Evolutionary conservation across 2,888 invertebrate genomes (phyloP).

Genomic region (Iphiclides podalirius): DNA sequence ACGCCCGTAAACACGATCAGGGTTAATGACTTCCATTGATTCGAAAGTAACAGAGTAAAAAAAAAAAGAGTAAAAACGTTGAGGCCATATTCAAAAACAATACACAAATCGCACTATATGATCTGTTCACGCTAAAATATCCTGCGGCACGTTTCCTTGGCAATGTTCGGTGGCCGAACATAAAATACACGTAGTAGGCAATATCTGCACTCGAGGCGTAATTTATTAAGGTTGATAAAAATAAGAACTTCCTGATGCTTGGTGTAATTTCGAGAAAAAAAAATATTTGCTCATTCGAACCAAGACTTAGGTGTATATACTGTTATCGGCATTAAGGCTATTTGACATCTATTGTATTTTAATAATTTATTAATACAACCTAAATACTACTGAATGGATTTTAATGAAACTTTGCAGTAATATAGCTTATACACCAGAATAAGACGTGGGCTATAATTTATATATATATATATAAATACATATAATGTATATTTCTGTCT

Average conservation of each 20-base stretch:
- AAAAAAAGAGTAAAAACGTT: conserved; percentile 40
- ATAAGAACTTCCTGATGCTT: conserved; percentile 20
- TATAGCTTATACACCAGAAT: too few relatives aligned
- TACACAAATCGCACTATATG: conserved; percentile 33
- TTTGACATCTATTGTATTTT: too few relatives aligned
- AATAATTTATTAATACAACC: too few relatives aligned
- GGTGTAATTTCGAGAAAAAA: conserved; percentile 7
- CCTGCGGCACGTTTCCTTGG: conserved; percentile 16
- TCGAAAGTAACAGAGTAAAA: conserved; percentile 42
- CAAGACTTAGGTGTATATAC: background rate
- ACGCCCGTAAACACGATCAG: conserved; percentile 48
- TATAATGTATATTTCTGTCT: too few relatives aligned
- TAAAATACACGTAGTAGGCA: conserved; percentile 23
- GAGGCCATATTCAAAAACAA: conserved; percentile 41
- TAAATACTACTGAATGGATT: too few relatives aligned
- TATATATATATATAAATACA: too few relatives aligned
- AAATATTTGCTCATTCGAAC: conserved; percentile 1
- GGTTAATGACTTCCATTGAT: conserved; percentile 52
- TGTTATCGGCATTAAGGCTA: too few relatives aligned
- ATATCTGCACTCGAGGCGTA: conserved; percentile 11
- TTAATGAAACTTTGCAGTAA: too few relatives aligned
- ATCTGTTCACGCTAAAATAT: conserved; percentile 10
- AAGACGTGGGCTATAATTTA: too few relatives aligned
- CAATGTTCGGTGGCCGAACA: conserved; percentile 18
- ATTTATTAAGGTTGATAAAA: conserved; percentile 22